Evolutionary conservation across 2,797 vertebrate genomes (phyloP).

Genomic region (Pelochelys cantorii): DNA sequence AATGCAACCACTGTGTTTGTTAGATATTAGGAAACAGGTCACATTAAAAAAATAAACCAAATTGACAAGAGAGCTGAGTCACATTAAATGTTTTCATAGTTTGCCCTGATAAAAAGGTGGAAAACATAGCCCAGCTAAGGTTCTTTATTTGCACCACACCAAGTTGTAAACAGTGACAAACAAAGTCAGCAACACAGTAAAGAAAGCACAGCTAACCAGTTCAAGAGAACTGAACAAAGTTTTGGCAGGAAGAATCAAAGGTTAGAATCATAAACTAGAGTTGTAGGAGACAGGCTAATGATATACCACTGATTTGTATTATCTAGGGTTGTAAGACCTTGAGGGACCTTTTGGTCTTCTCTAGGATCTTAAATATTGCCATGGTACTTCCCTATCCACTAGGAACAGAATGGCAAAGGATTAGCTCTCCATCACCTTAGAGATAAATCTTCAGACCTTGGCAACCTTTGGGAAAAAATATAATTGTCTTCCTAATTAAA

Average conservation of each 20-base stretch:
- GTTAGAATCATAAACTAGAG: conserved; percentile 49
- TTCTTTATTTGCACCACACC: background rate
- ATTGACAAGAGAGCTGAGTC: background rate
- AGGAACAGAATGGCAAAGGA: conserved; percentile 64
- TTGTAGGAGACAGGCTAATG: conserved; percentile 54
- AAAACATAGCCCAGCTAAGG: background rate
- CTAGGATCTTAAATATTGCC: conserved; percentile 63
- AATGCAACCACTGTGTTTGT: background rate
- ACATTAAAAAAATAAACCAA: rapidly evolving
- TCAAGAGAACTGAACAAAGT: conserved; percentile 19
- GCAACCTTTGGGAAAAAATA: conserved; percentile 74
- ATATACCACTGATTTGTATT: conserved; percentile 69
- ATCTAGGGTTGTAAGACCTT: conserved; percentile 56
- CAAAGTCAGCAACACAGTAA: background rate
- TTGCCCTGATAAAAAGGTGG: background rate
- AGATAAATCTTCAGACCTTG: conserved; percentile 76
- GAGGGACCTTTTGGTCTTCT: conserved; percentile 57
- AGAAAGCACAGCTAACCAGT: background rate
- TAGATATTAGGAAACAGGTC: background rate
- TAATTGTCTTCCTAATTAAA: conserved; percentile 82
- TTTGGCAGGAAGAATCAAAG: conserved; percentile 52
- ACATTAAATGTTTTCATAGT: background rate
- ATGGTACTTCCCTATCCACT: conserved; percentile 22
- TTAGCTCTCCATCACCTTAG: conserved; percentile 71
- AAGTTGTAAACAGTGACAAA: background rate